Conservation (phyloP, 2,797 vertebrate genomes). For the Eremophila alpestris region DNA sequence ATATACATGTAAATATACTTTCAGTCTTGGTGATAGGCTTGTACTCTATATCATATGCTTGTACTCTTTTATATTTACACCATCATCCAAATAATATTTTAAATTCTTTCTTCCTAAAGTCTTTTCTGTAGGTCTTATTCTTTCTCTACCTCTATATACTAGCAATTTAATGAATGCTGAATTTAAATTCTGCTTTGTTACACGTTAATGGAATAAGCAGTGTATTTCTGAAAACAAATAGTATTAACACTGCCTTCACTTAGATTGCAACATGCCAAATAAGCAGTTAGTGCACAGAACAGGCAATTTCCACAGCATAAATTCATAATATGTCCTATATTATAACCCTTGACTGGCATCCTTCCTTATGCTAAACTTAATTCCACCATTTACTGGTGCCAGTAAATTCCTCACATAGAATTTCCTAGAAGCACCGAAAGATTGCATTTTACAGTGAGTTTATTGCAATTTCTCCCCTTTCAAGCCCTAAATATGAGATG, state of each 20-base stretch:
- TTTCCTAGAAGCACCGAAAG: not conserved
- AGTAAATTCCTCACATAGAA: not conserved
- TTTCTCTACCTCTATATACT: not conserved
- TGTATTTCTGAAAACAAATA: not conserved
- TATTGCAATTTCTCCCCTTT: not conserved
- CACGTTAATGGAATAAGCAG: not conserved
- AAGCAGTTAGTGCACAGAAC: not conserved
- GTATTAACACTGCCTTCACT: not conserved
- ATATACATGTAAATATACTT: not conserved
- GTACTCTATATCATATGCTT: not conserved
- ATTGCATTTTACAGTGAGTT: not conserved
- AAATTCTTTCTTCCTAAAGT: not conserved
- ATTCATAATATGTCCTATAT: not conserved
- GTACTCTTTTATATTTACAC: not conserved
- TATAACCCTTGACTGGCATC: not conserved
- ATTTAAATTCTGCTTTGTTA: not conserved
- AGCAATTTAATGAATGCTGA: not conserved
- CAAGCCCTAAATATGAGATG: not conserved
- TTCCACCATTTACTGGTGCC: not conserved
- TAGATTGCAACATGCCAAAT: not conserved
- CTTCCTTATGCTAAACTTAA: not conserved
- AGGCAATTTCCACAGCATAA: not conserved
- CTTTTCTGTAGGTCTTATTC: not conserved
- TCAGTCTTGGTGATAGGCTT: not conserved
- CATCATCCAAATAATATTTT: not conserved